phyloP scores from a whole-genome alignment of 2,888 invertebrate genomes.

The Lasioglossum marginatum region DNA sequence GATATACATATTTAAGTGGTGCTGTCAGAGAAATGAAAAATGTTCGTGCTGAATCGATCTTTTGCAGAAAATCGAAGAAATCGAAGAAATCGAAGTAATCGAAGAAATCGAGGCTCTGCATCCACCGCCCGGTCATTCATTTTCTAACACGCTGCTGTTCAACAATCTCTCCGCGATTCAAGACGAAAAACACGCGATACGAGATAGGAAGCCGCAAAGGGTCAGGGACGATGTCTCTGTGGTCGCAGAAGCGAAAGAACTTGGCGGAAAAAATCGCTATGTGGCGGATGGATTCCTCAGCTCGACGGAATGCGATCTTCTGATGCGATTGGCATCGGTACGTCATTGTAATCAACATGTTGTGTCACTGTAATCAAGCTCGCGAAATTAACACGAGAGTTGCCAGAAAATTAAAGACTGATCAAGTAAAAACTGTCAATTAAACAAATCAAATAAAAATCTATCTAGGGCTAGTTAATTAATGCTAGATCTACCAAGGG shows the following conservation, averaged over 20 bases:
- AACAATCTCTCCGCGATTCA: slow-evolving; percentile 39
- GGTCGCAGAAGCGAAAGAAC: slow-evolving; percentile 74
- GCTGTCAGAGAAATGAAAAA: not conserved
- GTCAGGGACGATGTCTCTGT: slow-evolving; percentile 40
- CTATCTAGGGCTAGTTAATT: not conserved
- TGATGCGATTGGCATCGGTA: slow-evolving; percentile 74
- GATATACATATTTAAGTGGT: not conserved
- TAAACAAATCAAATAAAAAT: not conserved
- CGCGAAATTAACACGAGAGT: not conserved
- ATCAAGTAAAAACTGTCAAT: not conserved
- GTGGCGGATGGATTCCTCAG: slow-evolving; percentile 83
- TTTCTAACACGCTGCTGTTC: slow-evolving; percentile 7
- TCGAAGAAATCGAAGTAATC: not conserved
- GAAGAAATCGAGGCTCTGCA: not conserved
- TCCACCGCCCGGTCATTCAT: slow-evolving; percentile 49
- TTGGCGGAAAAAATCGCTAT: slow-evolving; percentile 83
- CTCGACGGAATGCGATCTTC: slow-evolving; percentile 80
- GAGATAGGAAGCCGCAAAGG: not conserved
- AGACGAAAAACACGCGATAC: not conserved
- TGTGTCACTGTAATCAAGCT: not conserved
- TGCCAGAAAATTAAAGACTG: not conserved
- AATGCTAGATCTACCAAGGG: too few relatives aligned
- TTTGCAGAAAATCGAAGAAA: slow-evolving; percentile 32
- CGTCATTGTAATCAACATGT: not conserved
- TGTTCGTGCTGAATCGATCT: too few relatives aligned